A percentile compares a stretch with the other conserved stretches of the same genome.
These are phyloP conservation scores for Parapsyche elsis DNA, from an alignment of 1,140 invertebrate genomes.

Conservation along the genomic window DNA sequence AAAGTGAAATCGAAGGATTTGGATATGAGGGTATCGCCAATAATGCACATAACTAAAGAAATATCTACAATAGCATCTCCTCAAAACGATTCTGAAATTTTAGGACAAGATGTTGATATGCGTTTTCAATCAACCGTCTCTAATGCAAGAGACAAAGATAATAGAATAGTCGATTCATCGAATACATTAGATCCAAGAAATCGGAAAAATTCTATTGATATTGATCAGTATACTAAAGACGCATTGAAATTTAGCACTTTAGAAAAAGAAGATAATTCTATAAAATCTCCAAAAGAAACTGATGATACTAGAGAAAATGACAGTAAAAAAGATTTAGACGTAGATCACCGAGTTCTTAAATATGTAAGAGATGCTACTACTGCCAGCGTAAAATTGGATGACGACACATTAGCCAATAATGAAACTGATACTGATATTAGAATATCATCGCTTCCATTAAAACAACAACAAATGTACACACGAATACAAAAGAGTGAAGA, in stretches of 20 bases:
- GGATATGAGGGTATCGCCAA: conserved; percentile 64
- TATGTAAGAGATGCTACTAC: conserved; percentile 61
- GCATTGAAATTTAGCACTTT: conserved; percentile 66
- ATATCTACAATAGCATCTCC: conserved; percentile 49
- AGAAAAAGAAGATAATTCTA: conserved; percentile 59
- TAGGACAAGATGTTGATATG: conserved; percentile 68
- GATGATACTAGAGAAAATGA: conserved; percentile 27
- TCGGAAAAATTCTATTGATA: conserved; percentile 65
- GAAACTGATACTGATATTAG: conserved; percentile 67
- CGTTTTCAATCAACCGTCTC: conserved; percentile 62
- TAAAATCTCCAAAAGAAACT: conserved; percentile 29
- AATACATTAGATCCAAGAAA: conserved; percentile 53
- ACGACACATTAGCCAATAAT: conserved; percentile 61
- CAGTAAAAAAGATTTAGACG: conserved; percentile 64
- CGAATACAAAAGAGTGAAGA: conserved; percentile 65
- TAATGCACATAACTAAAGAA: conserved; percentile 53
- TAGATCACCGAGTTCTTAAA: conserved; percentile 66
- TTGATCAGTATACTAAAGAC: conserved; percentile 68
- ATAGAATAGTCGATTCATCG: conserved; percentile 46
- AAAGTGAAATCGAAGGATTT: conserved; percentile 60
- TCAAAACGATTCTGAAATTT: conserved; percentile 56
- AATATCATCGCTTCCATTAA: conserved; percentile 69
- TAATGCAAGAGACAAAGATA: conserved; percentile 57
- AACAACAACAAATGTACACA: conserved; percentile 75
- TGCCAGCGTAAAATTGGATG: conserved; percentile 54